Evolutionary conservation across 2,113 vertebrate genomes (phyloP), one percentile per base, ranked within the genome.

Genomic region (Callospermophilus lateralis): DNA sequence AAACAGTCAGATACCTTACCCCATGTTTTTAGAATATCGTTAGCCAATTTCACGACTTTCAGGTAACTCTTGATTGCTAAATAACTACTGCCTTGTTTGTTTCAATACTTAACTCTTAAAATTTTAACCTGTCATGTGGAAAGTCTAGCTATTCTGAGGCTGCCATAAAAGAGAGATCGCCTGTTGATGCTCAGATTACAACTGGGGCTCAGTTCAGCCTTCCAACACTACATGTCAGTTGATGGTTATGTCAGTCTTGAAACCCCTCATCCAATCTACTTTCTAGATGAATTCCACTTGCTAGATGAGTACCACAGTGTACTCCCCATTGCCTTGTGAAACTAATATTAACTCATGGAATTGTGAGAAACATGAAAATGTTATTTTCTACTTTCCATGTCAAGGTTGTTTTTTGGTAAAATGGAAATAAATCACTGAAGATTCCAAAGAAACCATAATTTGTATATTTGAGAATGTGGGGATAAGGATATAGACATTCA

Each of bases 171-270:
- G 63, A 53, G 8, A 26, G 8, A 1, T 42, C 34, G 32, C 8
- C 34, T 1, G 6, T 4, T 28, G n/a, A 8, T 53, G 9, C 4
- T 70, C 20, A 26, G 10, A 4, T 76, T 16, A 28, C 8, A 26
- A 6, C 0, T 2, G 0, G 13, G 13, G 12, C 6, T 76, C n/a
- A 65, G 24, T n/a, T 76, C 70, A 45, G 0, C 6, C 9, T 70
- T 63, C 10, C 53, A 28, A 1, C 17, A 37, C 20, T 22, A 30
- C 5, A 39, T 17, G 1, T 15, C 32, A 16, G 22, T 26, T 10
- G 8, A 34, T 4, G 4, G 4, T 1, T 32, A 8, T 34, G 16
- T 28, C 28, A 22, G 7, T 85, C 51, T 76, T 45, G 6, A 24
- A 19, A 45, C 0, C 2, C 30, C 34, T 34, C 6, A 8, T 20